phyloP scores from a whole-genome alignment of 2,113 vertebrate genomes.

The Silurus glanis region DNA sequence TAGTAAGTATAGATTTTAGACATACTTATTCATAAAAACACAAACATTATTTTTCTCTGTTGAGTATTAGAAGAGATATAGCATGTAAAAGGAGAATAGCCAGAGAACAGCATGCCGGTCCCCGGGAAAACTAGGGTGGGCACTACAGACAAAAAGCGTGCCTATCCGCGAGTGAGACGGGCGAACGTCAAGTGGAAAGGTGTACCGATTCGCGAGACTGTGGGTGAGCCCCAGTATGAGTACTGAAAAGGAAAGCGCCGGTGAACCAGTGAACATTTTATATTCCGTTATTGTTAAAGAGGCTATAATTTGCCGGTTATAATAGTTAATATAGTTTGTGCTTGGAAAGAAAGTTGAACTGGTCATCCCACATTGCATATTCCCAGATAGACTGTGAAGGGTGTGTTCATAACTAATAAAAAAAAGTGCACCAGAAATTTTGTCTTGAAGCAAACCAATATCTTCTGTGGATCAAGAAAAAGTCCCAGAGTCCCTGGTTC shows the following conservation, averaged over 20 bases:
- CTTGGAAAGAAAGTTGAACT: not conserved
- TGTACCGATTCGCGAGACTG: too few species aligned
- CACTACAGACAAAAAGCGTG: too few species aligned
- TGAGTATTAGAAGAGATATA: not conserved
- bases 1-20: not conserved
- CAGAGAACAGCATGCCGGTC: not conserved
- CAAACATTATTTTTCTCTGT: not conserved
- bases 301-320: not conserved
- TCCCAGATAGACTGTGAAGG: not conserved
- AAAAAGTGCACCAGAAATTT: not conserved
- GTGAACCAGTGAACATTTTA: too few species aligned
- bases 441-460: not conserved
- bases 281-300: too few species aligned
- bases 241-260: too few species aligned
- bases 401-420: not conserved
- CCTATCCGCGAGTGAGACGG: too few species aligned
- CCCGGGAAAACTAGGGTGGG: too few species aligned
- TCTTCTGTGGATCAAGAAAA: not conserved
- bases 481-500: not conserved
- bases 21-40: not conserved
- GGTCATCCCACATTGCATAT: not conserved
- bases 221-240: too few species aligned
- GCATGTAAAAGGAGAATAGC: not conserved
- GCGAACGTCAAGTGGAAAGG: too few species aligned
- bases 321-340: not conserved